Percentiles rank a stretch among this genome's conserved stretches.
phyloP scores from a whole-genome alignment of 2,113 vertebrate genomes.

The Paracanthobrama guichenoti region DNA sequence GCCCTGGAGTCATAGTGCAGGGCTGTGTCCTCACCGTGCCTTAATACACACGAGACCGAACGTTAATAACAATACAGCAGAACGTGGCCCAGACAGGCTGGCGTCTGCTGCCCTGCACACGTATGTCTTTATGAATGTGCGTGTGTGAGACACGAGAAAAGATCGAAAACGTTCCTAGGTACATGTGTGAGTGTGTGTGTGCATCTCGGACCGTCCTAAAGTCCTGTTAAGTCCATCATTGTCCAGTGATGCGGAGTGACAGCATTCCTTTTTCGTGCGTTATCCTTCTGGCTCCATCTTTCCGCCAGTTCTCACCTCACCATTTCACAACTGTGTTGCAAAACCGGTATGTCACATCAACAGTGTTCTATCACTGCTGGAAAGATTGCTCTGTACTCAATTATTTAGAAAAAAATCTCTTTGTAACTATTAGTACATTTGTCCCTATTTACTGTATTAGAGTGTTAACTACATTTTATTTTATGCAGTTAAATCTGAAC shows the following conservation, averaged over 20 bases:
- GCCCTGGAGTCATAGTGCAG: conserved; percentile 77
- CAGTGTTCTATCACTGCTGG: not conserved
- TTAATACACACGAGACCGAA: conserved; percentile 70
- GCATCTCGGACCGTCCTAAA: conserved; percentile 35
- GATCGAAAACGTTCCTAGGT: conserved; percentile 19
- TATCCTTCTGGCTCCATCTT: conserved; percentile 53
- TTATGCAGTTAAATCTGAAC: not conserved
- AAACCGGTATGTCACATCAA: not conserved
- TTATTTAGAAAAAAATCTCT: not conserved
- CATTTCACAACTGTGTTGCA: conserved; percentile 58
- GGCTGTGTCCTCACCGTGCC: conserved; percentile 68
- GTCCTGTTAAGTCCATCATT: conserved; percentile 58
- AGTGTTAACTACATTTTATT: not conserved
- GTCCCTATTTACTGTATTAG: not conserved
- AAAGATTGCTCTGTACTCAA: not conserved
- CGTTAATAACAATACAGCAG: conserved; percentile 71
- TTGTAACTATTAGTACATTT: not conserved
- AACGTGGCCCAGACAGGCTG: conserved; percentile 73
- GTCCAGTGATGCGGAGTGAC: conserved; percentile 66
- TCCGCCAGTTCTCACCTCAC: conserved; percentile 56
- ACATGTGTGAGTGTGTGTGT: conserved; percentile 49
- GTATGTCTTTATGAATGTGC: conserved; percentile 47
- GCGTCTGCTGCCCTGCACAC: conserved; percentile 66
- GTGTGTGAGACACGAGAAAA: conserved; percentile 29
- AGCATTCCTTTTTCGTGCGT: conserved; percentile 65